Conservation (phyloP, 1,140 invertebrate genomes). For the Drosophila tani region DNA sequence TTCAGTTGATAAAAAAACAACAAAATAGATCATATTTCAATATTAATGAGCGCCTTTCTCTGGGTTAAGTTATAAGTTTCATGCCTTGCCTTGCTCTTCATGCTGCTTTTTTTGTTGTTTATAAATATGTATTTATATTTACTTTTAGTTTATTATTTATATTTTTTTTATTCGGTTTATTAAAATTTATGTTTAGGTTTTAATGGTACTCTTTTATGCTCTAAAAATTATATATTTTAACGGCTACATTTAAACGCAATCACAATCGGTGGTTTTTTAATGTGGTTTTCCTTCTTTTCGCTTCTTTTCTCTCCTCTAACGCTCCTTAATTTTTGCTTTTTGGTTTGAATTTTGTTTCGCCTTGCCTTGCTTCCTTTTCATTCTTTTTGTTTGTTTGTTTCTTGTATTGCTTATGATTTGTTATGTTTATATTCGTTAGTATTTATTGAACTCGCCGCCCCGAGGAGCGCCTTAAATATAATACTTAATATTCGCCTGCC, state of each 20-base stretch:
- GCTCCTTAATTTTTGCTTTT: constrained; percentile 59
- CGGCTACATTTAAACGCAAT: constrained; percentile 84
- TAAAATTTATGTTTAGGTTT: constrained; percentile 52
- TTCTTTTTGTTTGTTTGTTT: constrained; percentile 42
- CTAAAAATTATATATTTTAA: constrained; percentile 81
- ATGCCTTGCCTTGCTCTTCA: constrained; percentile 28
- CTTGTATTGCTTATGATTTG: constrained; percentile 78
- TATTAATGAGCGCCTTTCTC: constrained; percentile 31
- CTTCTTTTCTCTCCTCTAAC: constrained; percentile 33
- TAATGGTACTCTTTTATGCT: constrained; percentile 65
- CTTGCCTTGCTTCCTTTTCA: constrained; percentile 32
- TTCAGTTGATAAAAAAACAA: constrained; percentile 25
- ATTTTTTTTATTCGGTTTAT: constrained; percentile 38
- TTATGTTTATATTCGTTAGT: constrained; percentile 48
- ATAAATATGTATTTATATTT: constrained; percentile 56
- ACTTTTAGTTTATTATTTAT: constrained; percentile 18
- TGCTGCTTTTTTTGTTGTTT: constrained; percentile 11
- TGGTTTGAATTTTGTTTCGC: constrained; percentile 68
- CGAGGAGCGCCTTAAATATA: constrained; percentile 68
- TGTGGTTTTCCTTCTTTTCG: constrained; percentile 64
- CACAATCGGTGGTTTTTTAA: constrained; percentile 84
- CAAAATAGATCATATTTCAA: constrained; percentile 17
- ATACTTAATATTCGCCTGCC: constrained; percentile 75
- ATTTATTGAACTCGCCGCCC: constrained; percentile 60
- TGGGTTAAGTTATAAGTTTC: constrained; percentile 14